Percentiles rank a stretch among this genome's conserved stretches.
Conservation (phyloP, 2,113 vertebrate species). For the Channa maculata region DNA sequence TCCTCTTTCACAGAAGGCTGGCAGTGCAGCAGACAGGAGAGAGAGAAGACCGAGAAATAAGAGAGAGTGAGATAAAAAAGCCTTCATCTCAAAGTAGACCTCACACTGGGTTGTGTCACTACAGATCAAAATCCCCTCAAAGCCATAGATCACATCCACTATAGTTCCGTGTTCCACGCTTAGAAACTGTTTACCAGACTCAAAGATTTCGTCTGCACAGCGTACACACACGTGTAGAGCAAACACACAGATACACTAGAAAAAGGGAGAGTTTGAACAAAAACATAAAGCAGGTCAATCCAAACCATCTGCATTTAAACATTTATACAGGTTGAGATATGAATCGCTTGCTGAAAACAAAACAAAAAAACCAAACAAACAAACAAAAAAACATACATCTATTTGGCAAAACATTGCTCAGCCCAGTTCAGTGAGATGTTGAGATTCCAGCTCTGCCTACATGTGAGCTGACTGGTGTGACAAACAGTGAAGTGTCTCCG, state of each 20-base stretch:
- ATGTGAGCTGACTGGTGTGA: slow-evolving; percentile 70
- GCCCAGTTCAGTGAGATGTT: slow-evolving; percentile 53
- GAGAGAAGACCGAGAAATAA: slow-evolving; percentile 29
- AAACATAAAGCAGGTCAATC: slow-evolving; percentile 37
- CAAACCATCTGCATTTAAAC: slow-evolving; percentile 57
- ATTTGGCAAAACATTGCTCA: slow-evolving; percentile 47
- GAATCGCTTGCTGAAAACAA: slow-evolving; percentile 45
- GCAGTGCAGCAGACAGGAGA: slow-evolving; percentile 61
- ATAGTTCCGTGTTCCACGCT: slow-evolving; percentile 78
- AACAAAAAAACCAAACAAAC: neutral
- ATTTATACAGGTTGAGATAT: slow-evolving; percentile 62
- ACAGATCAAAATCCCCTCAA: slow-evolving; percentile 81
- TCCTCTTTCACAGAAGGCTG: slow-evolving; percentile 57
- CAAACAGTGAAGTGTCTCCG: slow-evolving; percentile 65
- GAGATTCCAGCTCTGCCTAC: slow-evolving; percentile 61
- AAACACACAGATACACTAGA: slow-evolving; percentile 23
- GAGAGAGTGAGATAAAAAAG: slow-evolving; percentile 43
- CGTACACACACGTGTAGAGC: slow-evolving; percentile 8
- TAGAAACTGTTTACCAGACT: slow-evolving; percentile 79
- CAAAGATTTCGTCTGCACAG: slow-evolving; percentile 59
- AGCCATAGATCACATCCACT: slow-evolving; percentile 80
- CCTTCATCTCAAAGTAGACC: slow-evolving; percentile 78
- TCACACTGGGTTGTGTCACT: slow-evolving; percentile 81
- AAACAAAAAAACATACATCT: slow-evolving; percentile 50
- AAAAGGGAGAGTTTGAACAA: slow-evolving; percentile 14